A percentile compares a stretch with the other conserved stretches of the same genome.
Conservation (phyloP, 1,140 invertebrate species). For the Drosophila pruinosa region DNA sequence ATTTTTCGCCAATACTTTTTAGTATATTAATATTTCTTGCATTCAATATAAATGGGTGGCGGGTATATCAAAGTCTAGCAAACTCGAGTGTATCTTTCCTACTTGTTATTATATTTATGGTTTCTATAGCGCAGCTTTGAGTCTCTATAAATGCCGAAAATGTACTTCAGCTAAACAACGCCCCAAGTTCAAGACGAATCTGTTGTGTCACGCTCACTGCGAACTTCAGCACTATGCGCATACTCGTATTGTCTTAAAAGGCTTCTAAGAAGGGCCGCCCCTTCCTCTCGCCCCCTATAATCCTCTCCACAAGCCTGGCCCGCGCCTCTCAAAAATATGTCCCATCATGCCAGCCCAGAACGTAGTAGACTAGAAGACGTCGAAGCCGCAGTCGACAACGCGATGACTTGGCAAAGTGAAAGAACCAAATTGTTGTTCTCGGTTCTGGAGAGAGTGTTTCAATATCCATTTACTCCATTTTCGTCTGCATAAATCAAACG, state of each 20-base stretch:
- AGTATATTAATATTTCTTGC: too few species aligned
- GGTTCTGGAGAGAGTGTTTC: slow-evolving; percentile 1
- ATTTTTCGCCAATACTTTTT: too few species aligned
- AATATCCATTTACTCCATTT: neutral
- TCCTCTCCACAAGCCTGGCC: slow-evolving; percentile 66
- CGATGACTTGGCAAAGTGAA: slow-evolving; percentile 53
- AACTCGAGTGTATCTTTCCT: too few species aligned
- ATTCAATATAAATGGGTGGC: too few species aligned
- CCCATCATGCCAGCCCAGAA: slow-evolving; percentile 61
- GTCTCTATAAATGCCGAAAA: slow-evolving; percentile 37
- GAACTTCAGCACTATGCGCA: slow-evolving; percentile 66
- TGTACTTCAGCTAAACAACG: slow-evolving; percentile 44
- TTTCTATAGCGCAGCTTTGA: neutral
- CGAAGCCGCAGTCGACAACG: slow-evolving; percentile 55
- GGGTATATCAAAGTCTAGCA: too few species aligned
- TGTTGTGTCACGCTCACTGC: slow-evolving; percentile 67
- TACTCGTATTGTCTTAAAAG: slow-evolving; percentile 67
- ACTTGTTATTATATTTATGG: slow-evolving; percentile 7
- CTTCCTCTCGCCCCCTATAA: neutral
- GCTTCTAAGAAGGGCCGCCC: slow-evolving; percentile 46
- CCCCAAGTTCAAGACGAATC: neutral
- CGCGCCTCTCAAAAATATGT: slow-evolving; percentile 42
- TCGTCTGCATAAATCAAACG: slow-evolving; percentile 26
- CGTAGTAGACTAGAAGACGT: slow-evolving; percentile 77
- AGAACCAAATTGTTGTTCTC: neutral